Evolutionary conservation across 2,113 vertebrate species (phyloP).

Genomic region (Lasiurus borealis): DNA sequence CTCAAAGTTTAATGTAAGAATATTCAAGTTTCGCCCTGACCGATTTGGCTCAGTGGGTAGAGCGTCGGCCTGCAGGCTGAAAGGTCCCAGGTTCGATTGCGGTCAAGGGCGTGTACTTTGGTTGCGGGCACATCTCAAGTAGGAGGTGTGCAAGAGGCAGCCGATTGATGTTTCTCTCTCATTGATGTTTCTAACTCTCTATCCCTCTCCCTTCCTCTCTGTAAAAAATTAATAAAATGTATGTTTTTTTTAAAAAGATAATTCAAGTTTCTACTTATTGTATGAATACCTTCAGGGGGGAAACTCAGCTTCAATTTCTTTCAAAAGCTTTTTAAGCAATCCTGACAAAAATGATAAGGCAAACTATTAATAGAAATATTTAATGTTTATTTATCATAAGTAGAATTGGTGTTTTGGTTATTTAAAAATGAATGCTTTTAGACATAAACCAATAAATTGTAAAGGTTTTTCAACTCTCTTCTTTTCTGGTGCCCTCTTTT

Average conservation of each 20-base stretch:
- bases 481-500: background rate
- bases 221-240: too few relatives aligned
- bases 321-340: slow-evolving; percentile 35
- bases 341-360: background rate
- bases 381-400: background rate
- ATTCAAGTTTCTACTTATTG: background rate
- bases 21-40: too few relatives aligned
- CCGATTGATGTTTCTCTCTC: too few relatives aligned
- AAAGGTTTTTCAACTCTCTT: background rate
- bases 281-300: background rate
- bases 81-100: too few relatives aligned
- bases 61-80: too few relatives aligned
- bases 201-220: too few relatives aligned
- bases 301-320: background rate
- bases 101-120: too few relatives aligned
- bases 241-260: background rate
- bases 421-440: slow-evolving; percentile 30
- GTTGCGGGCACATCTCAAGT: too few relatives aligned
- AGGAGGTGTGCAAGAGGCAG: too few relatives aligned
- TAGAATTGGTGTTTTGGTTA: background rate
- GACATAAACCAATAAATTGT: background rate
- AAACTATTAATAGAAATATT: slow-evolving; percentile 14
- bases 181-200: too few relatives aligned
- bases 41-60: too few relatives aligned
- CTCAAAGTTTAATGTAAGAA: background rate